Evolutionary conservation across 1,140 invertebrate species (phyloP).

Genomic region (Psix sp.): DNA sequence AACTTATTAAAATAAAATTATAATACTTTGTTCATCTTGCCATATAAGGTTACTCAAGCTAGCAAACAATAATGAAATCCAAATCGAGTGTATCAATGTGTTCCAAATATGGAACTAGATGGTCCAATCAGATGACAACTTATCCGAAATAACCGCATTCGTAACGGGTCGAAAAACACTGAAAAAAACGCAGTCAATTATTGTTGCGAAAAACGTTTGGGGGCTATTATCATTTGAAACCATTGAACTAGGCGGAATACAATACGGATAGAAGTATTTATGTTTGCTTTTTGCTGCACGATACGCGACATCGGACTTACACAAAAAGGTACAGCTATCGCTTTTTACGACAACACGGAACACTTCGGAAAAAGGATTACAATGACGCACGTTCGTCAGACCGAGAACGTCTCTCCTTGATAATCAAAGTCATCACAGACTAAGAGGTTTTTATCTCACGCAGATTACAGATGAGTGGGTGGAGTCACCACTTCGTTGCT

Average conservation of each 20-base stretch:
- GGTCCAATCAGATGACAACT: constrained; percentile 29
- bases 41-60: background rate
- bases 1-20: constrained; percentile 9
- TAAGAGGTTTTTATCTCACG: constrained; percentile 35
- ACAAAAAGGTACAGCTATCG: too few relatives aligned
- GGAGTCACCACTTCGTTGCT: constrained; percentile 62
- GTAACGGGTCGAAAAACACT: constrained; percentile 26
- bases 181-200: constrained; percentile 33
- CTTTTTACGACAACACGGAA: constrained; percentile 48
- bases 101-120: constrained; percentile 22
- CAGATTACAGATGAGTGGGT: constrained; percentile 64
- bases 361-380: constrained; percentile 53
- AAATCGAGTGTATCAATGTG: constrained; percentile 27
- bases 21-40: constrained; percentile 11
- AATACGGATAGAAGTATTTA: constrained; percentile 19
- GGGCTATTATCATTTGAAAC: constrained; percentile 26
- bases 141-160: constrained; percentile 45
- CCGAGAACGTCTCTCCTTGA: constrained; percentile 55
- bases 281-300: constrained; percentile 19
- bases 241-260: constrained; percentile 27
- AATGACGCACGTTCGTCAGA: constrained; percentile 49
- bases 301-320: too few relatives aligned
- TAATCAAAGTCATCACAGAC: constrained; percentile 45
- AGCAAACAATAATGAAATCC: constrained; percentile 18
- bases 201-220: constrained; percentile 20